Conservation (phyloP, 2,797 vertebrate species). For the Pelochelys cantorii region DNA sequence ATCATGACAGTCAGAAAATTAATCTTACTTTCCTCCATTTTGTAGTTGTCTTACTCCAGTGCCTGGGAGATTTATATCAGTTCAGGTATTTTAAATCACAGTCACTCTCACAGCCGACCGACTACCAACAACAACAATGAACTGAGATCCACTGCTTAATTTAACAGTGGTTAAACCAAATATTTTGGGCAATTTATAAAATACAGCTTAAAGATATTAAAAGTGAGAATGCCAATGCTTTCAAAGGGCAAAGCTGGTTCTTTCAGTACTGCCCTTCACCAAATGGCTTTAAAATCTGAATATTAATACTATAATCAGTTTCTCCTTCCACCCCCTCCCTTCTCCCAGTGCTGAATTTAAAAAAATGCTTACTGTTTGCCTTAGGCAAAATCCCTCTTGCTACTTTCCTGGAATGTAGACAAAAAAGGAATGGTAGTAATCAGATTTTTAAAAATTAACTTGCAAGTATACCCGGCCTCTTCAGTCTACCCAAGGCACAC, state of each 20-base stretch:
- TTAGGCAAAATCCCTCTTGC: conserved; percentile 51
- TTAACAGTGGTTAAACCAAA: conserved; percentile 60
- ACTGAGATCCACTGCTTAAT: neutral
- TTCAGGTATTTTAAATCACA: conserved; percentile 56
- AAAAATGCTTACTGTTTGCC: conserved; percentile 59
- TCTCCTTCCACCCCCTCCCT: neutral
- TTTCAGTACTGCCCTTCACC: conserved; percentile 39
- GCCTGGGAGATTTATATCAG: conserved; percentile 18
- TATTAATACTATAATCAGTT: neutral
- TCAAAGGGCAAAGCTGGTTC: conserved; percentile 56
- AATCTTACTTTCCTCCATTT: conserved; percentile 54
- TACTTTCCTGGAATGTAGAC: conserved; percentile 73
- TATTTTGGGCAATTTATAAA: conserved; percentile 55
- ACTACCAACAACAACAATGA: conserved; percentile 44
- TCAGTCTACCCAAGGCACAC: conserved; percentile 59
- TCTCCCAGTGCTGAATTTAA: conserved; percentile 42
- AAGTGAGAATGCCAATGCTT: conserved; percentile 56
- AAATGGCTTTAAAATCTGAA: conserved; percentile 51
- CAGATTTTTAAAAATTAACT: conserved; percentile 60
- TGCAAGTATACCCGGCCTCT: conserved; percentile 72
- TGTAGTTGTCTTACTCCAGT: conserved; percentile 36
- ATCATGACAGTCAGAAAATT: conserved; percentile 67
- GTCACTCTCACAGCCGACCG: conserved; percentile 45
- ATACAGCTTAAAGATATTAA: conserved; percentile 42
- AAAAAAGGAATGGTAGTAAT: conserved; percentile 66